Conservation (phyloP, 2,888 invertebrate genomes). For the Drosophila neonasuta region DNA sequence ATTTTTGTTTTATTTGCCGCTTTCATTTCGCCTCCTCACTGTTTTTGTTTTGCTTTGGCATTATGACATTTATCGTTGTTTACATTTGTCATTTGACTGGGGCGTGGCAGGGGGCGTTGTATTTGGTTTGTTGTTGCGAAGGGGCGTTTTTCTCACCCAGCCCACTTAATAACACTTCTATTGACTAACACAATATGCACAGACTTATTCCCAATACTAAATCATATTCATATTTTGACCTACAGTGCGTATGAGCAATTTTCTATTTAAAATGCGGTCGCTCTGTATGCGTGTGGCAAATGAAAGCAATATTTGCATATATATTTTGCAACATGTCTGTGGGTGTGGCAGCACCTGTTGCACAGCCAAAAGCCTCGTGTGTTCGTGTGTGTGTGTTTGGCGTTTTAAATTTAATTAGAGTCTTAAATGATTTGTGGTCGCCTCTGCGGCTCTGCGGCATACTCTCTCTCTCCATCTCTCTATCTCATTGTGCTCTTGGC, state of each 20-base stretch:
- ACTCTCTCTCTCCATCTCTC: neutral
- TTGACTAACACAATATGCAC: conserved; percentile 19
- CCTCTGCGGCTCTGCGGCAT: conserved; percentile 28
- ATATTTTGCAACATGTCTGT: neutral
- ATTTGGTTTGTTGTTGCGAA: too few relatives aligned
- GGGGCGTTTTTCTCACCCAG: neutral
- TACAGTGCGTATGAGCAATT: conserved; percentile 32
- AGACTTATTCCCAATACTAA: conserved; percentile 16
- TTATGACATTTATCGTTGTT: conserved; percentile 60
- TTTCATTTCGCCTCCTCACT: neutral
- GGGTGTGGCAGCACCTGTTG: conserved; percentile 50
- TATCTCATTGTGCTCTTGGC: too few relatives aligned
- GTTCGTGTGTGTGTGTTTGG: conserved; percentile 8
- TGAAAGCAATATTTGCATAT: conserved; percentile 28
- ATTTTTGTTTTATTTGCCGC: conserved; percentile 30
- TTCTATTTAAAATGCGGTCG: conserved; percentile 19
- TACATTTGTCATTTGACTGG: conserved; percentile 40
- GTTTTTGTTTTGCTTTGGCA: conserved; percentile 37
- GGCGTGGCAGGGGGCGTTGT: conserved; percentile 12
- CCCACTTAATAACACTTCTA: conserved; percentile 28
- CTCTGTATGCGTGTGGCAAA: neutral
- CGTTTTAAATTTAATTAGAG: conserved; percentile 57
- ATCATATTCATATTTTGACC: neutral
- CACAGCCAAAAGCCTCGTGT: conserved; percentile 1
- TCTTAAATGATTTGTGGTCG: conserved; percentile 55